Conservation (phyloP, 2,888 invertebrate species). For the Uloborus plumipes region DNA sequence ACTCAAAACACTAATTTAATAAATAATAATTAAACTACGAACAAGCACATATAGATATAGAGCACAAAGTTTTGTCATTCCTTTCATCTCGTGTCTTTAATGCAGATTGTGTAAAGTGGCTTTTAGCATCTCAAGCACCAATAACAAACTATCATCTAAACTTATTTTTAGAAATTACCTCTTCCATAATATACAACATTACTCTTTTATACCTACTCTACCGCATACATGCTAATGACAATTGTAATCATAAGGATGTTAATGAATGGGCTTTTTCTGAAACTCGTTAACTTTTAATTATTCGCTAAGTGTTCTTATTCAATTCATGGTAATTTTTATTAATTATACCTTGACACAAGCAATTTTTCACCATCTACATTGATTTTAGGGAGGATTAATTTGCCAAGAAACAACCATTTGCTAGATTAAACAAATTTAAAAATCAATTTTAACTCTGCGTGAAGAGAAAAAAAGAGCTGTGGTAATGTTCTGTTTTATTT, state of each 20-base stretch:
- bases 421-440: no score
- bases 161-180: slow-evolving; percentile 26
- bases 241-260: slow-evolving; percentile 35
- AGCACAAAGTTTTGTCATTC: no score
- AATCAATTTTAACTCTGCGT: no score
- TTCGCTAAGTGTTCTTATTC: slow-evolving; percentile 23
- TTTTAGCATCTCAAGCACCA: slow-evolving; percentile 20
- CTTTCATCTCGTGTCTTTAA: no score
- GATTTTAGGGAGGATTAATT: slow-evolving; percentile 22
- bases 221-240: slow-evolving; percentile 27
- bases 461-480: no score
- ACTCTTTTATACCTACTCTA: slow-evolving; percentile 24
- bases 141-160: slow-evolving; percentile 5
- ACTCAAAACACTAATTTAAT: slow-evolving; percentile 23
- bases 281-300: slow-evolving; percentile 42
- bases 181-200: slow-evolving; percentile 29
- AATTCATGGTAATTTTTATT: slow-evolving; percentile 27
- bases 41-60: neutral
- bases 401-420: no score
- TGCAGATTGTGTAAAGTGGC: slow-evolving; percentile 3
- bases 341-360: slow-evolving; percentile 15
- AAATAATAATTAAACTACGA: slow-evolving; percentile 23
- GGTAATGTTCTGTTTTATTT: no score
- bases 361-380: slow-evolving; percentile 27
- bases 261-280: slow-evolving; percentile 38